These are phyloP conservation scores for Spheniscus humboldti DNA, from an alignment of 2,797 vertebrate species.

Conservation along the genomic window DNA sequence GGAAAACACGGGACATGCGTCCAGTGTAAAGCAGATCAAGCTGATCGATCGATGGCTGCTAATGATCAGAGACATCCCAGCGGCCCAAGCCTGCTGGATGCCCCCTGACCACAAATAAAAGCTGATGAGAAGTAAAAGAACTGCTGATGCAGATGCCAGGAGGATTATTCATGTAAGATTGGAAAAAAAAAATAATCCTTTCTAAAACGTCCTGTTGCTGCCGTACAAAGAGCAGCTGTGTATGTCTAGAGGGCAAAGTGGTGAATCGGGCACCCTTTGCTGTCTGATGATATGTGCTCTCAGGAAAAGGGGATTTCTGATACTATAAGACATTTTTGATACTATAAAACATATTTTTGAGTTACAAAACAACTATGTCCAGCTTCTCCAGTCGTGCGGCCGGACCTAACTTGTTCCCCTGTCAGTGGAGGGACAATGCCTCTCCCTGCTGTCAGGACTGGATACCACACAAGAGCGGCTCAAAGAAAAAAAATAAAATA, in stretches of 20 bases:
- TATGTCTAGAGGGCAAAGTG: neutral
- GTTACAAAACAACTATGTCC: neutral
- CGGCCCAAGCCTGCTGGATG: neutral
- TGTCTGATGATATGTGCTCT: no score
- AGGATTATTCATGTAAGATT: neutral
- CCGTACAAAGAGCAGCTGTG: rapidly evolving
- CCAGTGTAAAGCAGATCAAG: rapidly evolving
- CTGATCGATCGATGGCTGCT: rapidly evolving
- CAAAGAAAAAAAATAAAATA: neutral
- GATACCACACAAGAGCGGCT: neutral
- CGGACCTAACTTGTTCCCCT: rapidly evolving
- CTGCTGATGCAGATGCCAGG: neutral
- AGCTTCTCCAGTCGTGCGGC: neutral
- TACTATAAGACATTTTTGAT: no score
- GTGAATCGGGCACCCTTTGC: rapidly evolving
- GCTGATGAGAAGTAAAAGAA: neutral
- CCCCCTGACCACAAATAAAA: neutral
- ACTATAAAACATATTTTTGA: neutral
- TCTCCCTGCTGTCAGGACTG: neutral
- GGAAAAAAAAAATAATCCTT: no score
- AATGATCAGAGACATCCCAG: neutral
- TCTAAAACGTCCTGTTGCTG: rapidly evolving
- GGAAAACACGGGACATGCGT: rapidly evolving
- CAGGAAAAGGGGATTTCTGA: neutral
- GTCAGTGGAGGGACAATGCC: neutral